phyloP scores from a whole-genome alignment of 2,888 invertebrate genomes.

The Muschampia plurimacula region DNA sequence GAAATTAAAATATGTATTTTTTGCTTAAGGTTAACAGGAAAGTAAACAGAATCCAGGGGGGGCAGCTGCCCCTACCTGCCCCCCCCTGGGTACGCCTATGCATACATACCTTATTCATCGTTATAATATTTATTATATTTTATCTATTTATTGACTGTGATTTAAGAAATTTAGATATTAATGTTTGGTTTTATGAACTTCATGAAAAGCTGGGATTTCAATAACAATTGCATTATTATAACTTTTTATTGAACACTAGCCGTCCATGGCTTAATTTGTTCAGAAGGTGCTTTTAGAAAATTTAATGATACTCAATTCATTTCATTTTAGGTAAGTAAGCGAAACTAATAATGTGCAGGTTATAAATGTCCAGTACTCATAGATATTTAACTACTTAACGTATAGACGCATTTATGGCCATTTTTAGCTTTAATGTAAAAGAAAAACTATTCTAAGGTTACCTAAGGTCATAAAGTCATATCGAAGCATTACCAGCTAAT shows the following conservation, averaged over 20 bases:
- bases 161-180: not conserved
- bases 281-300: constrained; percentile 8
- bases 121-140: not conserved
- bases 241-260: not conserved
- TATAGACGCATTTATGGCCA: constrained; percentile 61
- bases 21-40: no score
- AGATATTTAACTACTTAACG: constrained; percentile 28
- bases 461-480: constrained; percentile 39
- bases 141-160: not conserved
- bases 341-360: constrained; percentile 3
- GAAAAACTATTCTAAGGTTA: constrained; percentile 48
- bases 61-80: no score
- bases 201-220: not conserved
- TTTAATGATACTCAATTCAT: constrained; percentile 30
- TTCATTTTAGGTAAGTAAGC: not conserved
- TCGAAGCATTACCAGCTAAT: constrained; percentile 28
- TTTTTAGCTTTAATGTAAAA: constrained; percentile 71
- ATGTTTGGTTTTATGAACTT: not conserved
- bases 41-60: no score
- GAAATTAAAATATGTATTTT: no score
- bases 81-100: no score
- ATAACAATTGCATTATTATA: not conserved
- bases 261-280: constrained; percentile 2
- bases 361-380: constrained; percentile 24
- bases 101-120: no score